A percentile compares a stretch with the other conserved stretches of the same genome.
Evolutionary conservation across 2,888 invertebrate genomes (phyloP).

Genomic region (Hypercompe scribonia): DNA sequence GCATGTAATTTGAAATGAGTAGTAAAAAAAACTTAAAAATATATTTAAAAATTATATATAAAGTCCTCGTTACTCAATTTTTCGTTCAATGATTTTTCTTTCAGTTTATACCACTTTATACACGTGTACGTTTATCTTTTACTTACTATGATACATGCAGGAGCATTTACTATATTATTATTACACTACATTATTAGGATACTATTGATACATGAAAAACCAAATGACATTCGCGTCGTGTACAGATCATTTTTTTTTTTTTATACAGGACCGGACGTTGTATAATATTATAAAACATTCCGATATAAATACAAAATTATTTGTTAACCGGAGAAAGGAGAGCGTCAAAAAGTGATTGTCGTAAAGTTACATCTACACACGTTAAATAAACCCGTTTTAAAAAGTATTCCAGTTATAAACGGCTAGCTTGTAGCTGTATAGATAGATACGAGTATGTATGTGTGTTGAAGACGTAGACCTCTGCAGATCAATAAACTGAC

Average conservation of each 20-base stretch:
- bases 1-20: too few relatives aligned
- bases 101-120: conserved; percentile 18
- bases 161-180: too few relatives aligned
- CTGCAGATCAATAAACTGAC: conserved; percentile 29
- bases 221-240: too few relatives aligned
- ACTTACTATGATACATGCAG: too few relatives aligned
- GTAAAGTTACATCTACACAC: conserved; percentile 39
- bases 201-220: background rate
- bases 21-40: too few relatives aligned
- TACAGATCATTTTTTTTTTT: background rate
- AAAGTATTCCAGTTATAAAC: conserved; percentile 53
- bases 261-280: background rate
- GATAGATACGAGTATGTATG: too few relatives aligned
- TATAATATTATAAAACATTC: conserved; percentile 4
- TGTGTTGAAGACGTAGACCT: conserved; percentile 23
- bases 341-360: conserved; percentile 45
- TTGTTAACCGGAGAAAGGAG: conserved; percentile 49
- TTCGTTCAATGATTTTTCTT: background rate
- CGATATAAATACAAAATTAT: conserved; percentile 28
- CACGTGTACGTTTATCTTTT: background rate
- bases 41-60: background rate
- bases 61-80: conserved; percentile 14
- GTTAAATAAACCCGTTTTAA: conserved; percentile 53
- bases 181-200: too few relatives aligned
- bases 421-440: conserved; percentile 29